These are phyloP conservation scores for Spodoptera frugiperda DNA, from an alignment of 1,140 invertebrate species.

Conservation along the genomic window DNA sequence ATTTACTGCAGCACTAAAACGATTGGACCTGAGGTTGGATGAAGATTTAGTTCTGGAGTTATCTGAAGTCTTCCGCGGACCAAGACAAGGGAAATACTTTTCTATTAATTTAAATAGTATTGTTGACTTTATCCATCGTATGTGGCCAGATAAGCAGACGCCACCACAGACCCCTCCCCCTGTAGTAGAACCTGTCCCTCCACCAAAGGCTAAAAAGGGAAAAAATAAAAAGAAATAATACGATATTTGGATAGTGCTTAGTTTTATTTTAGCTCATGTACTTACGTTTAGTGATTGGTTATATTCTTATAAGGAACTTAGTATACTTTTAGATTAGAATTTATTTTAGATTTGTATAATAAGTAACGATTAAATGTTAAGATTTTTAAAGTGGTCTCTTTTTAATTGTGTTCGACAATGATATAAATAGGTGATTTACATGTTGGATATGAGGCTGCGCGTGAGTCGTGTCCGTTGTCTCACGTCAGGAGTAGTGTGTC, in stretches of 20 bases:
- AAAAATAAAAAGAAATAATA: slow-evolving; percentile 53
- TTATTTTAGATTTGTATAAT: slow-evolving; percentile 6
- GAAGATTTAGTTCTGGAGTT: slow-evolving; percentile 65
- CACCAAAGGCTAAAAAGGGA: slow-evolving; percentile 40
- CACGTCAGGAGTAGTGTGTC: slow-evolving; percentile 51
- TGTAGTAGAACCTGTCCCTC: slow-evolving; percentile 54
- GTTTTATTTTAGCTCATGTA: slow-evolving; percentile 1
- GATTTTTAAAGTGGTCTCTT: neutral
- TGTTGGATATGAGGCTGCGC: slow-evolving; percentile 54
- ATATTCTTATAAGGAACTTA: neutral
- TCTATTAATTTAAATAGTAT: slow-evolving; percentile 61
- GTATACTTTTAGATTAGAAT: slow-evolving; percentile 2
- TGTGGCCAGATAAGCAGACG: slow-evolving; percentile 71
- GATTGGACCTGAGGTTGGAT: slow-evolving; percentile 59
- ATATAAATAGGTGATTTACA: slow-evolving; percentile 60
- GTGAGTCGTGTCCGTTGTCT: slow-evolving; percentile 58
- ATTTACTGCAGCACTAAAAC: slow-evolving; percentile 52
- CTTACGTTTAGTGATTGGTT: neutral
- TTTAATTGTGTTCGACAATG: slow-evolving; percentile 10
- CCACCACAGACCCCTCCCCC: slow-evolving; percentile 72
- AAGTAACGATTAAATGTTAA: slow-evolving; percentile 10
- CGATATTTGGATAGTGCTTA: neutral
- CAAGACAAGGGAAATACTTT: slow-evolving; percentile 57
- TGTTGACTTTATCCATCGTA: slow-evolving; percentile 70
- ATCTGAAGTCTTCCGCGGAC: slow-evolving; percentile 61